Evolutionary conservation across 2,797 vertebrate species (phyloP), one percentile per base, ranked within the genome.

Genomic region (Kryptopterus vitreolus): DNA sequence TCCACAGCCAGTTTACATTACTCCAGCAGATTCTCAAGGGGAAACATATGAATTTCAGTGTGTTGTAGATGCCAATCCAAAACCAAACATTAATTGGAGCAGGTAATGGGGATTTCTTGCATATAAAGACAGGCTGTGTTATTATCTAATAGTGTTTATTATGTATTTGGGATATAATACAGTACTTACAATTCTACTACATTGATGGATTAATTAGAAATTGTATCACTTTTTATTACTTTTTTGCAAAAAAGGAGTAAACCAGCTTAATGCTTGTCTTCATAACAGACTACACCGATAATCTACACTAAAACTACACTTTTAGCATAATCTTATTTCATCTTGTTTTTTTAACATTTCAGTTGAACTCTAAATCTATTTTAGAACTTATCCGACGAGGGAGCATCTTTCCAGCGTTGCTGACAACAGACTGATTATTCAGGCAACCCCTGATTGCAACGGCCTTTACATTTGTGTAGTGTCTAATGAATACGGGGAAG

Each of bases 51-150:
- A 20, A 7, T 86, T 91, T 74, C 46, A 78, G 3, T 93, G 90
- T 82, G 2, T 18, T 22, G n/a, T 78, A n/a, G 84, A 89, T 1
- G 81, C 87, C 8, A 89, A 87, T 53, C 91, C 92, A 33, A 20
- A 11, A 0, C 59, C 89, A 43, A 3, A 38, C 35, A 3, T 38
- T 38, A 38, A 38, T 38, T 38, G 35, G 35, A 38, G 35, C 35
- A 38, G 35, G 35, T 38, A 38, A 38, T 38, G 35, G 35, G 7
- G 35, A n/a, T n/a, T n/a, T n/a, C n/a, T n/a, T n/a, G n/a, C n/a
- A n/a, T n/a, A n/a, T n/a, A n/a, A n/a, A n/a, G 38, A 43, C 38
- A 43, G 38, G 38, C 38, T 43, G 38, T 43, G 38, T 38, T 38
- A 43, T 43, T 43, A n/a, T n/a, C n/a, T n/a, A n/a, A n/a, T n/a